phyloP scores from a whole-genome alignment of 2,888 invertebrate species.

The Apoderus coryli region DNA sequence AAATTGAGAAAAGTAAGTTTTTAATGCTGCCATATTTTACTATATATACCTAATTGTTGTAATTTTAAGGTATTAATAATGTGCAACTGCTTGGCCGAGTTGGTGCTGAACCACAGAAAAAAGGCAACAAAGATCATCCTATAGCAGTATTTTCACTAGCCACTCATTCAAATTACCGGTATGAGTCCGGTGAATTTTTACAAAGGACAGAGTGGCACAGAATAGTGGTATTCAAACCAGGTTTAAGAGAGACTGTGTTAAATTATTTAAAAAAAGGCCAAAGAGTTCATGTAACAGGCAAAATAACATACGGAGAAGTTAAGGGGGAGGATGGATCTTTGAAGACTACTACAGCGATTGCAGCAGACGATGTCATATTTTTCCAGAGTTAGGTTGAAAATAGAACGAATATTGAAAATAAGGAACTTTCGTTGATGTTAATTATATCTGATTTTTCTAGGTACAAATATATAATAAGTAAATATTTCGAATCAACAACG shows the following conservation, averaged over 20 bases:
- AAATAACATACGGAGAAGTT: constrained; percentile 72
- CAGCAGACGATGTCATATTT: constrained; percentile 80
- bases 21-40: neutral
- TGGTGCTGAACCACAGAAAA: constrained; percentile 76
- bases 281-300: constrained; percentile 67
- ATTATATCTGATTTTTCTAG: no score
- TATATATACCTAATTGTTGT: neutral
- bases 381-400: no score
- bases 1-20: constrained; percentile 2
- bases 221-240: constrained; percentile 58
- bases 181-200: constrained; percentile 61
- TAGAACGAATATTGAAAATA: no score
- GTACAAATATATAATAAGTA: no score
- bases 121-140: constrained; percentile 69
- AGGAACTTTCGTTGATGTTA: no score
- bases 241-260: constrained; percentile 62
- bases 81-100: constrained; percentile 76
- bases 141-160: constrained; percentile 81
- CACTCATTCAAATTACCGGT: constrained; percentile 74
- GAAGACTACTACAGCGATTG: constrained; percentile 59
- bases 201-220: constrained; percentile 80
- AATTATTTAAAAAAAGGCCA: constrained; percentile 76
- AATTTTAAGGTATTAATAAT: constrained; percentile 57
- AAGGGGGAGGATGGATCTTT: constrained; percentile 61
- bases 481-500: no score